A percentile compares a stretch with the other conserved stretches of the same genome.
These are phyloP conservation scores for Ctena decussata DNA, from an alignment of 2,888 invertebrate genomes.

Conservation along the genomic window DNA sequence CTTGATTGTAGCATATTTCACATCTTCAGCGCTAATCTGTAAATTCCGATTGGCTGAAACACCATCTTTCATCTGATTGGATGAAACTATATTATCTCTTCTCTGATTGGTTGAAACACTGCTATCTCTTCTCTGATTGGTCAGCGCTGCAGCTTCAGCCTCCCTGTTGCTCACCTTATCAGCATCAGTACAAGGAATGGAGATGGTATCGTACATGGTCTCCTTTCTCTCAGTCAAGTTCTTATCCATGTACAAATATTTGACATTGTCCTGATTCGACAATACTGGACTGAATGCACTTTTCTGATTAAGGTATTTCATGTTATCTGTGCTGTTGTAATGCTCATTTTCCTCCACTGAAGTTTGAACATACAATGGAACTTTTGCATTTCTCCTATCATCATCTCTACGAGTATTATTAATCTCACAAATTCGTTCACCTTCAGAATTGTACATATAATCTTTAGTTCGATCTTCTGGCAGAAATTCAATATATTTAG, in stretches of 20 bases:
- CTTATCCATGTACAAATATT: neutral
- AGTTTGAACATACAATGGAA: constrained; percentile 66
- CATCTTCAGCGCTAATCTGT: neutral
- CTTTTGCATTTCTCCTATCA: neutral
- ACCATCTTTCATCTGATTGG: too few relatives aligned
- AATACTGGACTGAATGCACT: neutral
- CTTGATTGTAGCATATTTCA: constrained; percentile 6
- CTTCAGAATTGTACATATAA: constrained; percentile 57
- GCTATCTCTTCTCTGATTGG: neutral
- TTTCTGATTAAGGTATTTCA: constrained; percentile 56
- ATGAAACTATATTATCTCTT: too few relatives aligned
- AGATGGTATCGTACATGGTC: neutral
- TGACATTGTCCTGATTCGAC: neutral
- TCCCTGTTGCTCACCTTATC: neutral
- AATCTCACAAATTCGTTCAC: constrained; percentile 48
- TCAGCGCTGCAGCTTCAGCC: neutral
- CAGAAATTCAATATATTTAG: constrained; percentile 70
- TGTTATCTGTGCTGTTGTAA: constrained; percentile 48
- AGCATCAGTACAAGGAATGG: neutral
- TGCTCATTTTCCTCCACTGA: constrained; percentile 64
- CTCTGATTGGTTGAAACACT: neutral
- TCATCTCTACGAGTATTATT: neutral
- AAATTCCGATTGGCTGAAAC: neutral
- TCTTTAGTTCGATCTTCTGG: constrained; percentile 64
- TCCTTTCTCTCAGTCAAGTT: neutral